Percentiles rank a stretch among this genome's conserved stretches.
These are phyloP conservation scores for Aphodius sticticus DNA, from an alignment of 2,888 invertebrate species.

Conservation along the genomic window DNA sequence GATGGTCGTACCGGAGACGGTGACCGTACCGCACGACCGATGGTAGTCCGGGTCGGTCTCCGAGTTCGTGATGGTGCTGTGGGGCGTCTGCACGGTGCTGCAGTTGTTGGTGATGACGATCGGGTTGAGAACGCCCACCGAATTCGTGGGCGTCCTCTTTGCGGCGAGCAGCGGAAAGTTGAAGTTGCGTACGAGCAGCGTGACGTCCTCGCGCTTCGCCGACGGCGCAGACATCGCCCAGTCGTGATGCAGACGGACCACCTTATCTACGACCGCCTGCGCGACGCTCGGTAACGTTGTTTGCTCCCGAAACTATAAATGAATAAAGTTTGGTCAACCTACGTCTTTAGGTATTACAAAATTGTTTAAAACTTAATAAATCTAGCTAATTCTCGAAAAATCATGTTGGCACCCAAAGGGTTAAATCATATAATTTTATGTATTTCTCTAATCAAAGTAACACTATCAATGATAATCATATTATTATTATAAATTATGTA, in stretches of 20 bases:
- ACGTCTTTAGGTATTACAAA: no score
- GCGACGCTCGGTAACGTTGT: slow-evolving; percentile 83
- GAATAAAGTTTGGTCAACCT: no score
- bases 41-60: slow-evolving; percentile 15
- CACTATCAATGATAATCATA: no score
- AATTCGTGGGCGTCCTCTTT: slow-evolving; percentile 61
- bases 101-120: slow-evolving; percentile 56
- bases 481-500: no score
- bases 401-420: no score
- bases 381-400: no score
- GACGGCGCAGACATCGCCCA: slow-evolving; percentile 68
- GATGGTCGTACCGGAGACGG: slow-evolving; percentile 54
- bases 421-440: no score
- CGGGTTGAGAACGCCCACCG: slow-evolving; percentile 70
- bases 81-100: slow-evolving; percentile 15
- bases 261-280: slow-evolving; percentile 85
- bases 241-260: slow-evolving; percentile 83
- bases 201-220: slow-evolving; percentile 81
- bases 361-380: no score
- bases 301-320: slow-evolving; percentile 75
- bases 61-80: slow-evolving; percentile 41
- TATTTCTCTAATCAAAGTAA: no score
- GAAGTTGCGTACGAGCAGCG: slow-evolving; percentile 85
- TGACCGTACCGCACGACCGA: slow-evolving; percentile 49
- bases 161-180: slow-evolving; percentile 78